These are phyloP conservation scores for Gobio occitaniae DNA, from an alignment of 2,797 vertebrate species.

Conservation along the genomic window DNA sequence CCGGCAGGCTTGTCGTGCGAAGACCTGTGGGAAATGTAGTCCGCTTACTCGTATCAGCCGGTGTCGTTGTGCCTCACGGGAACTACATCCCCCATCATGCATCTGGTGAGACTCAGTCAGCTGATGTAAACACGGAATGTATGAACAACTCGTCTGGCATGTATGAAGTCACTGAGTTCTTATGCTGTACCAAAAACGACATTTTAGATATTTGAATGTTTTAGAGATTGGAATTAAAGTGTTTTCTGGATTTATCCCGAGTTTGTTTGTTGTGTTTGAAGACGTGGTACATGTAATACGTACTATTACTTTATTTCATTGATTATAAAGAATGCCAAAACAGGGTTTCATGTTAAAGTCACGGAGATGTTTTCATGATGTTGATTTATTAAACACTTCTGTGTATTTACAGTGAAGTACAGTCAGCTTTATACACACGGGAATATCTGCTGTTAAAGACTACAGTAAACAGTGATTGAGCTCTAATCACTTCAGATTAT, in stretches of 20 bases:
- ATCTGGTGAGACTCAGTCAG: not conserved
- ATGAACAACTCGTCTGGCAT: slow-evolving; percentile 23
- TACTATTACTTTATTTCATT: not conserved
- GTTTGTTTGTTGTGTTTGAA: not conserved
- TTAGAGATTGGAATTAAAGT: not conserved
- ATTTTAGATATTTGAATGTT: not conserved
- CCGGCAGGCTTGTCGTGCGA: not conserved
- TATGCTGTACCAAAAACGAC: not conserved
- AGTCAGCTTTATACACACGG: not conserved
- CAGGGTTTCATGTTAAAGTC: not conserved
- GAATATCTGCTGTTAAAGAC: not conserved
- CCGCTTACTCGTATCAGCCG: too few relatives aligned
- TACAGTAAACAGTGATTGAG: not conserved
- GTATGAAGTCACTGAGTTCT: slow-evolving; percentile 13
- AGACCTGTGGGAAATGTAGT: not conserved
- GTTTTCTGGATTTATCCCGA: not conserved
- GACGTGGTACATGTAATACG: not conserved
- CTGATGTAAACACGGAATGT: slow-evolving; percentile 40
- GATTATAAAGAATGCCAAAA: not conserved
- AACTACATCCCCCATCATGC: slow-evolving; percentile 69
- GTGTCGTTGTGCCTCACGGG: fast-evolving
- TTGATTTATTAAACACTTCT: not conserved
- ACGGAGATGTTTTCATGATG: not conserved
- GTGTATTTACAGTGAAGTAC: not conserved
- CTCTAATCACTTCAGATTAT: not conserved